Base-by-base conservation (phyloP, 2,113 vertebrate genomes). In the Megalops atlanticus region DNA sequence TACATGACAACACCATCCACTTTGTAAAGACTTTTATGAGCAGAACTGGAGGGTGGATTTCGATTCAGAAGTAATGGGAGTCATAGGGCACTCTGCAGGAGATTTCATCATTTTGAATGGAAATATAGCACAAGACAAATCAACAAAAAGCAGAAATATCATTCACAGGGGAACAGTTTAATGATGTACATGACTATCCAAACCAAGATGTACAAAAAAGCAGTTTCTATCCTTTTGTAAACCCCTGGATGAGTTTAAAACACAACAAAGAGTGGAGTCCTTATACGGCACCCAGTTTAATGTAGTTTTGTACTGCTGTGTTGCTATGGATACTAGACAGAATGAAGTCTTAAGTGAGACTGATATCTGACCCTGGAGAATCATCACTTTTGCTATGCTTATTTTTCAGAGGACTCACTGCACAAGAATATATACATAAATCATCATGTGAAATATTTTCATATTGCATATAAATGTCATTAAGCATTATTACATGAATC, bases 311-410 rank as follows among this genome's bases (percentile, higher is more conserved):
- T 31, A 70, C 72, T 14, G 49, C 36, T 41, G 79, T 47, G 85
- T 83, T 86, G 77, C 87, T 84, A 85, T 88, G 84, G 85, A 83
- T 76, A 88, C 84, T 45, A 74, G 45, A 74, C 24, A 33, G 79
- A 82, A 85, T 27, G 47, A 84, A 85, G 70, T 76, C 77, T 43
- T 75, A 79, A 76, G 15, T 27, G 40, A 38, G 84, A 81, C n/a
- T 80, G 45, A 81, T 86, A 82, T 81, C 49, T 74, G 79, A 49
- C 79, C 45, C 49, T 58, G 14, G 80, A 82, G 80, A 83, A 74
- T 86, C 76, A 79, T 54, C 38, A 52, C n/a, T 85, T 83, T 76
- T 49, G 77, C 64, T 35, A 0, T 35, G 70, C 39, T 73, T 77
- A 78, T 83, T 80, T 82, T 80, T 75, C 74, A 54, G 35, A 18